Conservation (phyloP, 2,797 vertebrate genomes). For the Sebastiscus albofasciatus region DNA sequence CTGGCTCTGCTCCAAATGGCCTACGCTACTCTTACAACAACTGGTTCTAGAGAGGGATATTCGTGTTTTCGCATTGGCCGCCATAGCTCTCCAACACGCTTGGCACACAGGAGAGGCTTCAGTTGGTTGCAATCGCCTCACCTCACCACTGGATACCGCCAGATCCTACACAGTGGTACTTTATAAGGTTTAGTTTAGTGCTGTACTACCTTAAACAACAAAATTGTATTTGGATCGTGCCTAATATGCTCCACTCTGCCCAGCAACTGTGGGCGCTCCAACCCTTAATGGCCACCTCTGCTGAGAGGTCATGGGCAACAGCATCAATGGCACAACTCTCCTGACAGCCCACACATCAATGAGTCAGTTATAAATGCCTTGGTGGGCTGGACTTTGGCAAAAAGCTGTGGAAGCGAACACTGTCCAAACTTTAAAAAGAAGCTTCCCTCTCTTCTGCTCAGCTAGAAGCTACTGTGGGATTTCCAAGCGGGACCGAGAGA, state of each 20-base stretch:
- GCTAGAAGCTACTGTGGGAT: conserved; percentile 63
- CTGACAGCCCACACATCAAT: conserved; percentile 74
- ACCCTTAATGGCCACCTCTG: conserved; percentile 68
- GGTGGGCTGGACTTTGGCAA: conserved; percentile 77
- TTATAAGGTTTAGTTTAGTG: not conserved
- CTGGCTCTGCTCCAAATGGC: too few species aligned
- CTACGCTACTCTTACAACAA: too few species aligned
- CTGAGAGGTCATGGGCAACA: conserved; percentile 70
- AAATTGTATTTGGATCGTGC: conserved; percentile 28
- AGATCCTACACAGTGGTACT: too few species aligned
- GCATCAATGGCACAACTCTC: conserved; percentile 71
- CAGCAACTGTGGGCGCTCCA: conserved; percentile 70
- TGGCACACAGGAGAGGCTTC: too few species aligned
- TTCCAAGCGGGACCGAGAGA: conserved; percentile 56
- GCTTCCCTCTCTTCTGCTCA: conserved; percentile 69
- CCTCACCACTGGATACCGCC: too few species aligned
- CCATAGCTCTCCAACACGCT: too few species aligned
- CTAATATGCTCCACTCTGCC: conserved; percentile 68
- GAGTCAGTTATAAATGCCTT: conserved; percentile 50
- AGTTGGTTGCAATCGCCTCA: too few species aligned
- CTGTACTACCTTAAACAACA: not conserved
- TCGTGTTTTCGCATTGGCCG: too few species aligned
- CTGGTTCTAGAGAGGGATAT: too few species aligned
- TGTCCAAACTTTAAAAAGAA: conserved; percentile 72
- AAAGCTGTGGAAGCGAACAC: conserved; percentile 43